Conservation (phyloP, 2,797 vertebrate genomes). For the Poeciliopsis paucimaculata region DNA sequence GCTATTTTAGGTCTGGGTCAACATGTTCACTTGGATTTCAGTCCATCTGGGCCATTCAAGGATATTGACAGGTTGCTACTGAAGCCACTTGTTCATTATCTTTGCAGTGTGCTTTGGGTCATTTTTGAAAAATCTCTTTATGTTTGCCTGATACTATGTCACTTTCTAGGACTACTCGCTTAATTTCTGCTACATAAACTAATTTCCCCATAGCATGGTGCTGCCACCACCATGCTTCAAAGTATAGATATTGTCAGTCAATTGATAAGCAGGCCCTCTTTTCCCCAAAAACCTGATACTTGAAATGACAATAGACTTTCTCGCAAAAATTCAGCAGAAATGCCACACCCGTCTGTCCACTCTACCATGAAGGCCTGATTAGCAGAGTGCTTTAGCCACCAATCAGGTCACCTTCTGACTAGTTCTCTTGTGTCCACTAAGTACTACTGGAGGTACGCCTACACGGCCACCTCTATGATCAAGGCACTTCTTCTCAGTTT, state of each 20-base stretch:
- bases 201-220: background rate
- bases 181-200: background rate
- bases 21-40: background rate
- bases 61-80: background rate
- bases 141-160: background rate
- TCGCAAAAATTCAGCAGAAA: background rate
- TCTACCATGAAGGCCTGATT: background rate
- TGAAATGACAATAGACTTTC: background rate
- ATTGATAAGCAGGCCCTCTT: background rate
- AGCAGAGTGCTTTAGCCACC: background rate
- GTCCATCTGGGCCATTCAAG: background rate
- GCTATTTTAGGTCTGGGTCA: background rate
- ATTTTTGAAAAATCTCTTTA: background rate
- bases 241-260: background rate
- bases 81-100: background rate
- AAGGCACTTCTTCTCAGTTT: background rate
- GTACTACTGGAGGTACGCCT: background rate
- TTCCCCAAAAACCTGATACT: background rate
- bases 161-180: background rate
- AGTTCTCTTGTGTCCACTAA: background rate
- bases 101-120: background rate
- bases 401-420: background rate
- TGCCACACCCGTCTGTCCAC: background rate
- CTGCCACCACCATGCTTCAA: background rate
- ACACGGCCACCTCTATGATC: background rate